A percentile compares a stretch with the other conserved stretches of the same genome.
Conservation (phyloP, 1,140 invertebrate species). For the Pseudomyrmex dendroicus region DNA sequence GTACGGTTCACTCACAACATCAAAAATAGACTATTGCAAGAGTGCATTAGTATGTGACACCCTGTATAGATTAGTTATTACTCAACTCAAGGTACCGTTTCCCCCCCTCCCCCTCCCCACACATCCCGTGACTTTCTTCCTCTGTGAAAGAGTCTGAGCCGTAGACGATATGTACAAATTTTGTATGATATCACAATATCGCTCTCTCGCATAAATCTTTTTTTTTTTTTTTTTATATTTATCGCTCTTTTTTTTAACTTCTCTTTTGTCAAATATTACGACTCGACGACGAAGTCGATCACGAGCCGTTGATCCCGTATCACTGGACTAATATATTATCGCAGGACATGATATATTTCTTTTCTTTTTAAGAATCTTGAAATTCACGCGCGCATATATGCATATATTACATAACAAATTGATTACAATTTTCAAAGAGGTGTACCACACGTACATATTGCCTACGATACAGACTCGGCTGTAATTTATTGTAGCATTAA, state of each 20-base stretch:
- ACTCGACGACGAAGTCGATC: constrained; percentile 70
- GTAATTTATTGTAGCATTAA: constrained; percentile 65
- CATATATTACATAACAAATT: constrained; percentile 73
- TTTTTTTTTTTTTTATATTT: constrained; percentile 45
- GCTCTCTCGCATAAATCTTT: constrained; percentile 69
- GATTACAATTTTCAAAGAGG: constrained; percentile 70
- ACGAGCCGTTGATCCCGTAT: constrained; percentile 74
- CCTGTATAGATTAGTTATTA: constrained; percentile 77
- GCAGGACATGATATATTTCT: constrained; percentile 70
- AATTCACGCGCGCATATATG: constrained; percentile 66
- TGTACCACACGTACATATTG: constrained; percentile 78
- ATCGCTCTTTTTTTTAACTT: constrained; percentile 41
- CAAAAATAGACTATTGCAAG: constrained; percentile 84
- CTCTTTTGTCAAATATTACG: constrained; percentile 67
- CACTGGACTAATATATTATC: constrained; percentile 72
- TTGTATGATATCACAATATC: constrained; percentile 75
- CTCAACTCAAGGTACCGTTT: constrained; percentile 72
- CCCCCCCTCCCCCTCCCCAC: constrained; percentile 28
- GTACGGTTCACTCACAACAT: constrained; percentile 82
- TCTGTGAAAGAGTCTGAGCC: constrained; percentile 69
- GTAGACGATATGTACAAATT: constrained; percentile 78
- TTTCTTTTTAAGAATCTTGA: constrained; percentile 68
- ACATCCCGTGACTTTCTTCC: constrained; percentile 71
- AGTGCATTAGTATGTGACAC: constrained; percentile 80
- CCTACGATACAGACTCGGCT: constrained; percentile 79